These are phyloP conservation scores for Choloepus didactylus DNA, from an alignment of 2,797 vertebrate genomes.

Conservation along the genomic window DNA sequence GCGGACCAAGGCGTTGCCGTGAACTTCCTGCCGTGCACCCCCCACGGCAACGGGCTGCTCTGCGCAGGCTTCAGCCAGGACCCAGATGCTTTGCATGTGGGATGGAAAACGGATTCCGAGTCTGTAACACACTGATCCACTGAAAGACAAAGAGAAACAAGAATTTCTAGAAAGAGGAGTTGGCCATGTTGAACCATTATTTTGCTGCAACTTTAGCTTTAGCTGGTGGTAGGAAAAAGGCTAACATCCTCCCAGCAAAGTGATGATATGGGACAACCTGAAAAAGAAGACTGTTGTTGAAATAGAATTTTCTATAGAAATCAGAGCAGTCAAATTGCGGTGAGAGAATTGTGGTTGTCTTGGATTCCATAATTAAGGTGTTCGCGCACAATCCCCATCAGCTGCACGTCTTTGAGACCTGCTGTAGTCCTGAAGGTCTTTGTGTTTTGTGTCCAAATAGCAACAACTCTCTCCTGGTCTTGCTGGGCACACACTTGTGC, in stretches of 20 bases:
- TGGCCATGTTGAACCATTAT: slow-evolving; percentile 98
- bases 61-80: no score
- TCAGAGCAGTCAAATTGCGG: slow-evolving; percentile 97
- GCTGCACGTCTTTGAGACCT: slow-evolving; percentile 98
- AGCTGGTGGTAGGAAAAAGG: slow-evolving; percentile 98
- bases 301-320: slow-evolving; percentile 99
- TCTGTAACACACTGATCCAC: slow-evolving; percentile 98
- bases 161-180: slow-evolving; percentile 98
- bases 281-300: slow-evolving; percentile 99
- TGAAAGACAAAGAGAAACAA: slow-evolving; percentile 99
- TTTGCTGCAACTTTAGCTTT: slow-evolving; percentile 98
- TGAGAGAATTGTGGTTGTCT: slow-evolving; percentile 98
- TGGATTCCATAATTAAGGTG: slow-evolving; percentile 99
- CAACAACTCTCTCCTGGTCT: slow-evolving; percentile 98
- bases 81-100: slow-evolving; percentile 98
- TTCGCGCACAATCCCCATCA: slow-evolving; percentile 99
- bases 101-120: slow-evolving; percentile 99
- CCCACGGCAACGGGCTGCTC: no score
- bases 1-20: no score
- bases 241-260: slow-evolving; percentile 99
- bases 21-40: no score
- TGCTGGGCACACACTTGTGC: slow-evolving; percentile 97
- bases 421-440: slow-evolving; percentile 98
- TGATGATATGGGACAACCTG: slow-evolving; percentile 99
- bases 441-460: slow-evolving; percentile 99